phyloP scores from a whole-genome alignment of 2,888 invertebrate species.

The Diachrysia chrysitis region DNA sequence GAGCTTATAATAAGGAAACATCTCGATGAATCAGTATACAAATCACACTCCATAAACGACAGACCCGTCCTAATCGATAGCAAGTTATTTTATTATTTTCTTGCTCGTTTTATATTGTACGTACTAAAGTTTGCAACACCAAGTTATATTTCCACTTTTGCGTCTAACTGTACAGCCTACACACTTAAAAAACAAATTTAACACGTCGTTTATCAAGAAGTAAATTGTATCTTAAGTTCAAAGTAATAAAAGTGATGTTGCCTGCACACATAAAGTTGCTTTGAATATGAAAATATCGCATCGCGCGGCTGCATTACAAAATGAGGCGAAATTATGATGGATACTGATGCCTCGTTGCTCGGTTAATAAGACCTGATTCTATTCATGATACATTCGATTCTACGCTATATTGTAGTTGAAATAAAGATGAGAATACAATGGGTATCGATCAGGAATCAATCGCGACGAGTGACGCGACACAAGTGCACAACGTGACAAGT shows the following conservation, averaged over 20 bases:
- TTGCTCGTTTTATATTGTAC: conserved; percentile 32
- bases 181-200: conserved; percentile 68
- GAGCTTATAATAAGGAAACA: not conserved
- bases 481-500: conserved; percentile 60
- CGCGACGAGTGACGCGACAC: conserved; percentile 67
- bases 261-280: conserved; percentile 63
- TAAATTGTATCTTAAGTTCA: conserved; percentile 63
- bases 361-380: conserved; percentile 84
- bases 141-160: conserved; percentile 68
- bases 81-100: conserved; percentile 25
- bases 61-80: conserved; percentile 31
- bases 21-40: not conserved
- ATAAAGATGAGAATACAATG: conserved; percentile 58
- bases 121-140: conserved; percentile 56
- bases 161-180: conserved; percentile 72
- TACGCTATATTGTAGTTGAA: conserved; percentile 50
- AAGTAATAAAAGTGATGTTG: conserved; percentile 53
- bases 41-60: conserved; percentile 32
- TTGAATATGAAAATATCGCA: conserved; percentile 81
- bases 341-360: conserved; percentile 85
- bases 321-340: conserved; percentile 88
- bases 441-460: conserved; percentile 66
- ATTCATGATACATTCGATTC: conserved; percentile 53
- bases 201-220: conserved; percentile 32
- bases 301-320: conserved; percentile 82